Evolutionary conservation across 2,797 vertebrate genomes (phyloP).

Genomic region (Sebastolobus altivelis): DNA sequence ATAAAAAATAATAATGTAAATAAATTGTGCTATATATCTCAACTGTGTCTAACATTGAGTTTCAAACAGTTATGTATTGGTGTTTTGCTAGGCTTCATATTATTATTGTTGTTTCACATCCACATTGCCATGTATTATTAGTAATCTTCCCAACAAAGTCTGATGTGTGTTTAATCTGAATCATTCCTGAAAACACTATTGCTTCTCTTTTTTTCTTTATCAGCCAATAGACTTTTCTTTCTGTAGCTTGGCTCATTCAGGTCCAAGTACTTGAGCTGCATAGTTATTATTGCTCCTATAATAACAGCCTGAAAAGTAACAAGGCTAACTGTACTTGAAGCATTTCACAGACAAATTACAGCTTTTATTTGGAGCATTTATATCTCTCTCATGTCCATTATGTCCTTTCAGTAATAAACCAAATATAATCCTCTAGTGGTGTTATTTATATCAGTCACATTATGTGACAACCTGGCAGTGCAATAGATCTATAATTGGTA

Average conservation of each 20-base stretch:
- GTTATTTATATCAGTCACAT: not conserved
- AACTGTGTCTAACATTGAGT: not conserved
- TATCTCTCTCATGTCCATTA: not conserved
- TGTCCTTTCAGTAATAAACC: conserved; percentile 1
- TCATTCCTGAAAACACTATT: not conserved
- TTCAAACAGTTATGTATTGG: not conserved
- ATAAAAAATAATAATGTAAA: not conserved
- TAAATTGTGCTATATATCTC: no score
- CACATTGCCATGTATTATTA: not conserved
- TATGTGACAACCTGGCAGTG: not conserved
- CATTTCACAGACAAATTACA: conserved; percentile 7
- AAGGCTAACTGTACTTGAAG: not conserved
- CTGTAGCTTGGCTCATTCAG: not conserved
- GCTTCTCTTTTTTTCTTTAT: not conserved
- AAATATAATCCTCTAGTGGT: not conserved
- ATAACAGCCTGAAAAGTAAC: not conserved
- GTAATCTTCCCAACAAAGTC: not conserved
- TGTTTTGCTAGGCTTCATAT: not conserved
- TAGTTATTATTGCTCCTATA: conserved; percentile 11
- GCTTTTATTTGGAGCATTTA: conserved; percentile 10
- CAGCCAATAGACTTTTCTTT: not conserved
- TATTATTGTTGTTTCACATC: not conserved
- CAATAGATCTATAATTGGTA: not conserved
- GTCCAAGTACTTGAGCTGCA: not conserved
- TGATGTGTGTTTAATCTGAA: not conserved